Percentiles rank a stretch among this genome's conserved stretches.
These are phyloP conservation scores for Henicopernis longicauda DNA, from an alignment of 2,113 vertebrate genomes.

Conservation along the genomic window DNA sequence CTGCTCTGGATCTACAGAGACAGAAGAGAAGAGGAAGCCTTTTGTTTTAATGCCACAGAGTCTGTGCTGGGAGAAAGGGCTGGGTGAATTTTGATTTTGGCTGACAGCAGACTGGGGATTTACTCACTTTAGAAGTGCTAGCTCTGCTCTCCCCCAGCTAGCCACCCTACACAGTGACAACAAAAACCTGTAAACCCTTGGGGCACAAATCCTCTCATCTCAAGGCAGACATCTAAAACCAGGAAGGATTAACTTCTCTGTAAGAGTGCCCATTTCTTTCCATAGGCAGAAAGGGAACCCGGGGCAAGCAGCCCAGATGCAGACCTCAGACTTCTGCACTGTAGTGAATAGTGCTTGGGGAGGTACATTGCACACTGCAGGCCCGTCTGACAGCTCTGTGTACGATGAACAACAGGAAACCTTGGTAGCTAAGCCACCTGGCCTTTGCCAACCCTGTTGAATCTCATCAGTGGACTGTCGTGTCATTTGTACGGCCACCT, in stretches of 20 bases:
- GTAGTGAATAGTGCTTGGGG: background rate
- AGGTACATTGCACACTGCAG: background rate
- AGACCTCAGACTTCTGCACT: background rate
- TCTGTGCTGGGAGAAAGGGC: background rate
- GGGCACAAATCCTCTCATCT: background rate
- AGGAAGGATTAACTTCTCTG: background rate
- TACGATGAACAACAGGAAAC: background rate
- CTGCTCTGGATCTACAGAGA: conserved; percentile 87
- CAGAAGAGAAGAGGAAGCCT: background rate
- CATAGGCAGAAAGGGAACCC: background rate
- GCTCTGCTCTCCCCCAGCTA: background rate
- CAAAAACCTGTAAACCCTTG: background rate
- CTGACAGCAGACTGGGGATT: background rate
- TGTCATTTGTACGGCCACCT: background rate
- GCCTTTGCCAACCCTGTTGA: background rate
- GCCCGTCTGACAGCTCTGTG: background rate
- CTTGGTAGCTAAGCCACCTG: background rate
- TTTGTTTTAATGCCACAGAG: background rate
- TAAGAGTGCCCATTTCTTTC: background rate
- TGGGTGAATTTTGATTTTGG: background rate
- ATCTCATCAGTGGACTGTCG: background rate
- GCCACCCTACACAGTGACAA: background rate
- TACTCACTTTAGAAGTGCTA: background rate
- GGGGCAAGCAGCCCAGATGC: background rate
- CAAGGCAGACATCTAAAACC: background rate